Conservation (phyloP, 1,140 invertebrate species). For the Mactra quadrangularis region DNA sequence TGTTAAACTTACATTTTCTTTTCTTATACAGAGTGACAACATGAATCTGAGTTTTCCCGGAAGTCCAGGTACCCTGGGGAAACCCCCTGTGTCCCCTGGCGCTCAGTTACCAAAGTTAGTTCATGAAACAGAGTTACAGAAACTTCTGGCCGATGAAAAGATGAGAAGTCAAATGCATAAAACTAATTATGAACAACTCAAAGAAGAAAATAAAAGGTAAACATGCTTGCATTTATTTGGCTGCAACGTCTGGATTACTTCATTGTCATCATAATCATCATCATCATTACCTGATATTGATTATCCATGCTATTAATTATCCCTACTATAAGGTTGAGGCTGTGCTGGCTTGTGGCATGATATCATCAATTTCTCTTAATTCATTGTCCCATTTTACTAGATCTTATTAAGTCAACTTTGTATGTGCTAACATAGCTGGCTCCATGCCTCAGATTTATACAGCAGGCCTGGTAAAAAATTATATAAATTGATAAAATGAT, state of each 20-base stretch:
- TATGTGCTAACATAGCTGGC: too few species aligned
- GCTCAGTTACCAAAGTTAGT: constrained; percentile 68
- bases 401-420: too few species aligned
- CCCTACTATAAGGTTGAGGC: too few species aligned
- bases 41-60: constrained; percentile 61
- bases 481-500: too few species aligned
- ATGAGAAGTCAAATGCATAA: constrained; percentile 81
- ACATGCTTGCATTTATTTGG: not conserved
- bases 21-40: constrained; percentile 16
- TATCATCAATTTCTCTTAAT: too few species aligned
- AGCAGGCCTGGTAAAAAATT: too few species aligned
- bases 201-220: constrained; percentile 80
- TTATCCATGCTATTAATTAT: too few species aligned
- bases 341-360: too few species aligned
- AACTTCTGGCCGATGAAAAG: constrained; percentile 81
- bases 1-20: not conserved
- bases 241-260: not conserved
- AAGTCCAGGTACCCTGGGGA: constrained; percentile 17
- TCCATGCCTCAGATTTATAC: too few species aligned
- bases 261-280: not conserved
- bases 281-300: too few species aligned
- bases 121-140: constrained; percentile 80
- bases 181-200: constrained; percentile 82
- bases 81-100: constrained; percentile 55
- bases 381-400: too few species aligned